These are phyloP conservation scores for Dryadula phaetusa DNA, from an alignment of 2,888 invertebrate species.

Conservation along the genomic window DNA sequence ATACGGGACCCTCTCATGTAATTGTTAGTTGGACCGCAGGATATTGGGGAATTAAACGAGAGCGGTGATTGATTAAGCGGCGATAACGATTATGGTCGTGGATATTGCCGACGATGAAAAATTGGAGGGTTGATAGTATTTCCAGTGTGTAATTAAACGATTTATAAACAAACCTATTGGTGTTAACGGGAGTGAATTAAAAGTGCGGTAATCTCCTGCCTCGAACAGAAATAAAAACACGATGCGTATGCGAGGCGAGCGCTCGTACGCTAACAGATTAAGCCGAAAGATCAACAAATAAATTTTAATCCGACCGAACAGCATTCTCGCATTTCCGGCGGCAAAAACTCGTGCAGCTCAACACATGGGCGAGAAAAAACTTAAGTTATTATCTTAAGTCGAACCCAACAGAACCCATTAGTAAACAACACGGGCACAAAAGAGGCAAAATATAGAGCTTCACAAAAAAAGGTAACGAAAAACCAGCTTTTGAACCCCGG, in stretches of 20 bases:
- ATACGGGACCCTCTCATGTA: conserved; percentile 79
- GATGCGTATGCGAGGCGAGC: conserved; percentile 55
- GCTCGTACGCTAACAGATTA: conserved; percentile 70
- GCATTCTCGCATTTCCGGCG: conserved; percentile 80
- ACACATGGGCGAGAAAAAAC: conserved; percentile 82
- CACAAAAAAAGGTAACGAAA: conserved; percentile 75
- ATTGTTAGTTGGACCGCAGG: conserved; percentile 81
- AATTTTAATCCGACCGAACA: conserved; percentile 79
- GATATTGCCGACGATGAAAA: conserved; percentile 69
- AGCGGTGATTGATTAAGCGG: conserved; percentile 78
- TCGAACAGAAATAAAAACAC: conserved; percentile 58
- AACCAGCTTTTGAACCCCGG: conserved; percentile 79
- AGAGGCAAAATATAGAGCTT: conserved; percentile 81
- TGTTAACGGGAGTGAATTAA: conserved; percentile 59
- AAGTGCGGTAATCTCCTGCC: conserved; percentile 56
- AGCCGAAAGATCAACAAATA: conserved; percentile 80
- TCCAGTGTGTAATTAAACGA: conserved; percentile 54
- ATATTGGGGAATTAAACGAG: conserved; percentile 81
- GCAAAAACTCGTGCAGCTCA: conserved; percentile 71
- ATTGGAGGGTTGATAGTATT: conserved; percentile 55
- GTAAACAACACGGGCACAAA: conserved; percentile 83
- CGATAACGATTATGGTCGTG: conserved; percentile 70
- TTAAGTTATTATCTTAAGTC: conserved; percentile 83
- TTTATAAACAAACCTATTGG: conserved; percentile 60
- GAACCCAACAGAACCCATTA: conserved; percentile 84